These are phyloP conservation scores for Mamestra configurata DNA, from an alignment of 1,140 invertebrate genomes.

Conservation along the genomic window DNA sequence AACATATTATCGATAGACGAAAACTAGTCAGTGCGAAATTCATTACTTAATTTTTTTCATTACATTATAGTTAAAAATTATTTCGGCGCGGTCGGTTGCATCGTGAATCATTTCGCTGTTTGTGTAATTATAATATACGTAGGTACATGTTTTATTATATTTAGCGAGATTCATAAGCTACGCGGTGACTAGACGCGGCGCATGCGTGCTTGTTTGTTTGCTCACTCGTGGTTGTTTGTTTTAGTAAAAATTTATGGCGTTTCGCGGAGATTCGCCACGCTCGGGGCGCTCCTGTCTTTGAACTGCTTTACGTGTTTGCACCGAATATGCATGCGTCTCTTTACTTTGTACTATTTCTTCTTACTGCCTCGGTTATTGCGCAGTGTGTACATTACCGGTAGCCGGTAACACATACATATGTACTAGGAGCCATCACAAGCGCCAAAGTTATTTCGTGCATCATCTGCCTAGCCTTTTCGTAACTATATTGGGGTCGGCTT, in stretches of 20 bases:
- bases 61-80: slow-evolving; percentile 9
- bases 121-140: slow-evolving; percentile 31
- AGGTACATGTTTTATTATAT: slow-evolving; percentile 44
- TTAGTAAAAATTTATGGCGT: slow-evolving; percentile 81
- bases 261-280: slow-evolving; percentile 60
- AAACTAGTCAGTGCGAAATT: not conserved
- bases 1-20: not conserved
- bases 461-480: too few species aligned
- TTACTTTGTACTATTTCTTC: slow-evolving; percentile 48
- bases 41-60: slow-evolving; percentile 7
- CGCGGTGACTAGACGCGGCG: slow-evolving; percentile 54
- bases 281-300: slow-evolving; percentile 61
- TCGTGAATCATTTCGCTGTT: not conserved
- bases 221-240: slow-evolving; percentile 73
- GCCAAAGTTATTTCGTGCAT: not conserved
- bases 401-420: not conserved
- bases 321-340: slow-evolving; percentile 47
- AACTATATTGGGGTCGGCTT: too few species aligned
- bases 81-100: not conserved
- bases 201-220: slow-evolving; percentile 74
- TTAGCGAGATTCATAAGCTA: slow-evolving; percentile 54
- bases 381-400: not conserved
- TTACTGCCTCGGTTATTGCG: slow-evolving; percentile 24
- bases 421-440: not conserved
- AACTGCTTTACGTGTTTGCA: slow-evolving; percentile 62